These are phyloP conservation scores for Melanotaenia parkinsoni DNA, from an alignment of 2,797 vertebrate species.

Conservation along the genomic window DNA sequence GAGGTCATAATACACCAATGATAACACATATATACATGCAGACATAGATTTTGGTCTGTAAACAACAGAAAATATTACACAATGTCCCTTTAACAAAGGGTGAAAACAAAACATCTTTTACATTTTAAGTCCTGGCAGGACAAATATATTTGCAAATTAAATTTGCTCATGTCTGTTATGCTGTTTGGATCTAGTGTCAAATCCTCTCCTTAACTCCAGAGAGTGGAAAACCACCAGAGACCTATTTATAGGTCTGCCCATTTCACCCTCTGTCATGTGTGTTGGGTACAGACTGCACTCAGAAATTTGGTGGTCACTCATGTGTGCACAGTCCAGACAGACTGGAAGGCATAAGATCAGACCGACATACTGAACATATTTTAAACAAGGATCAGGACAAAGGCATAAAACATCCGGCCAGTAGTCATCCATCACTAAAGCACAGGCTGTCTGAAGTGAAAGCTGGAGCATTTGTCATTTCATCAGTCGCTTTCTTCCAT, in stretches of 20 bases:
- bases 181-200: conserved; percentile 16
- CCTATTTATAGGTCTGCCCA: conserved; percentile 62
- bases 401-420: not conserved
- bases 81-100: not conserved
- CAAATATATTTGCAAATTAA: not conserved
- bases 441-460: not conserved
- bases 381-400: conserved; percentile 15
- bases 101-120: conserved; percentile 2
- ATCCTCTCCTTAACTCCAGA: conserved; percentile 31
- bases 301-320: conserved; percentile 20
- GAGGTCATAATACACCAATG: too few relatives aligned
- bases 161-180: not conserved
- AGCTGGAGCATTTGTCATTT: not conserved
- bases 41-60: too few relatives aligned
- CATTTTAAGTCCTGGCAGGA: not conserved
- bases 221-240: conserved; percentile 51
- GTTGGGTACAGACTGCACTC: conserved; percentile 27
- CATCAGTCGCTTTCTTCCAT: not conserved
- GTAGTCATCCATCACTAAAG: not conserved
- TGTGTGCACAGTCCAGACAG: conserved; percentile 16
- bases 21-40: too few relatives aligned
- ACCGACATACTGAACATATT: conserved; percentile 7
- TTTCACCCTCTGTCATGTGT: conserved; percentile 29
- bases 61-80: too few relatives aligned
- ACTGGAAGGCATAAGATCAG: not conserved